Evolutionary conservation across 1,140 invertebrate genomes (phyloP), one percentile per base, ranked within the genome.

Genomic region (Drosophila punjabiensis): DNA sequence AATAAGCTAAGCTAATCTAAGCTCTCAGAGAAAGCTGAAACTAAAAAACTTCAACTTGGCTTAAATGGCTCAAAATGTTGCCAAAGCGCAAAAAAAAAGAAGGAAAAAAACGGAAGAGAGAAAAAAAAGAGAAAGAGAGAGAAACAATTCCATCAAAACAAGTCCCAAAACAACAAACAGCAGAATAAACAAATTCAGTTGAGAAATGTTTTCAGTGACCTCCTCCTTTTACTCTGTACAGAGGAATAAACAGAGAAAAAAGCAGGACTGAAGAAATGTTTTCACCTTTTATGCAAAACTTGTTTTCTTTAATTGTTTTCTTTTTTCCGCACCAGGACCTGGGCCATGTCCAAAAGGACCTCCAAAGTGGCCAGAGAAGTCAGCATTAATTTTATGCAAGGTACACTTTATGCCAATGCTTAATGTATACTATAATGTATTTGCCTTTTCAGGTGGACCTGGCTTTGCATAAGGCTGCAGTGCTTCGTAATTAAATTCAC

Each of bases 401-500:
- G 65, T 78, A 78, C 45, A 79, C 76, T 78, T 78, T 70, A 70
- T 78, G 75, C 67, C 66, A 79, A 65, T 74, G 70, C 75, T 53
- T 74, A 71, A 79, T 66, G 61, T 66, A 59, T 83, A 56, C 11
- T 33, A 4, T 33, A 14, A 33, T 55, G 28, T 50, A 35, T 73
- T 80, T 76, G 58, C 30, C 41, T 48, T 76, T 60, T 55, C 58
- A 43, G 39, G 37, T 43, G 30, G 50, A 32, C 33, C 56, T 35
- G 56, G 50, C 43, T 76, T 70, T 65, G 65, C 69, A 70, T 79
- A 77, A 73, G 68, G 58, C 65, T 55, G 66, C 62, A 61, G 47
- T 47, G 47, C 39, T 56, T 70, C 70, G 71, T 81, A 88, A 88
- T 89, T 81, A 84, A 88, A 88, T 81, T 73, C 73, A 88, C 60